Evolutionary conservation across 1,140 invertebrate species (phyloP).

Genomic region (Sinonovacula constricta): DNA sequence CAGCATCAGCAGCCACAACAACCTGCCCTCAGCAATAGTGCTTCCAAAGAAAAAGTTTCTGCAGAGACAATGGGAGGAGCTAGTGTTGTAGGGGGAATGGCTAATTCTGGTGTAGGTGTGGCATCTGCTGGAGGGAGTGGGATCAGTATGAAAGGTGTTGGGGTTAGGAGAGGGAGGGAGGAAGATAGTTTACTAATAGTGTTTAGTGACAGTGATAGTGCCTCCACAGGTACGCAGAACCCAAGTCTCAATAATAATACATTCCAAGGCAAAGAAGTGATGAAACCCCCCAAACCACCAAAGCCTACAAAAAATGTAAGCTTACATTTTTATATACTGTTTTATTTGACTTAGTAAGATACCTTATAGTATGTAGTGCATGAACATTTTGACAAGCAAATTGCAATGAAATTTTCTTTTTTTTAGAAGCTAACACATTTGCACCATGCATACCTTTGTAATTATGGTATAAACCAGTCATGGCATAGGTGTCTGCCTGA

Average conservation of each 20-base stretch:
- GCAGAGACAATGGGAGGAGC: too few relatives aligned
- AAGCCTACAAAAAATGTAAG: conserved; percentile 43
- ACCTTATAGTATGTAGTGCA: background rate
- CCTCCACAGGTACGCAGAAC: background rate
- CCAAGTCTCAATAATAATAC: conserved; percentile 32
- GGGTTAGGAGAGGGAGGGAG: background rate
- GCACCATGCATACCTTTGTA: background rate
- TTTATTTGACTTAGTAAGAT: background rate
- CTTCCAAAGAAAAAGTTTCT: too few relatives aligned
- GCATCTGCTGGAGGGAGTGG: background rate
- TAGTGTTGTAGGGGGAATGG: too few relatives aligned
- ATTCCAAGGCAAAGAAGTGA: conserved; percentile 39
- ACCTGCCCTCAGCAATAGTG: too few relatives aligned
- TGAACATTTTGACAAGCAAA: too few relatives aligned
- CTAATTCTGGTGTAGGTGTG: too few relatives aligned
- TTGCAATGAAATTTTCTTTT: too few relatives aligned
- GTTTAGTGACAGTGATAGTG: conserved; percentile 49
- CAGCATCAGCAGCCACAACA: background rate
- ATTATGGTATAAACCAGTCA: background rate
- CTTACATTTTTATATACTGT: background rate
- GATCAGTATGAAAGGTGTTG: background rate
- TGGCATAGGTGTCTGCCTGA: background rate
- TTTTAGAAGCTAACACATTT: background rate
- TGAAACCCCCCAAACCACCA: conserved; percentile 46
- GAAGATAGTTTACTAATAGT: conserved; percentile 21